Conservation (phyloP, 2,797 vertebrate genomes). For the Sternotherus odoratus region DNA sequence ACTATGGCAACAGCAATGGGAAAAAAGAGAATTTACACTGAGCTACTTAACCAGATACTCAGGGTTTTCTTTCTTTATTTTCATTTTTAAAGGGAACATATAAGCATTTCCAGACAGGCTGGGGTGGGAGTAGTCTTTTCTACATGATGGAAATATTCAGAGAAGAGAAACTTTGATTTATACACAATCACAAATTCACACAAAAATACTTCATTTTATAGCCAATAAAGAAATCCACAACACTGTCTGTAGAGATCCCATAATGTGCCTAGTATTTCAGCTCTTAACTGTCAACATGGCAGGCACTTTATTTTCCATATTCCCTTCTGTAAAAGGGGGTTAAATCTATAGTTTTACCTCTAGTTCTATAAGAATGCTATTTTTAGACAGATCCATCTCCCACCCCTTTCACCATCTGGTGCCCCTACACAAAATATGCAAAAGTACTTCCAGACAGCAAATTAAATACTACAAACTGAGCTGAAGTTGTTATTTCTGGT, state of each 20-base stretch:
- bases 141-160: slow-evolving; percentile 15
- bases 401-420: background rate
- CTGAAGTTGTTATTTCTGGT: slow-evolving; percentile 53
- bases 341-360: background rate
- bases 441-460: slow-evolving; percentile 31
- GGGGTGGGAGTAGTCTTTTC: slow-evolving; percentile 26
- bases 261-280: background rate
- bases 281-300: background rate
- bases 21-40: slow-evolving; percentile 22
- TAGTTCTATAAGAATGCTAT: background rate
- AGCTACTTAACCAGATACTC: slow-evolving; percentile 18
- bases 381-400: background rate
- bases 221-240: background rate
- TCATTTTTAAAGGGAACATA: slow-evolving; percentile 44
- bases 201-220: slow-evolving; percentile 7
- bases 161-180: slow-evolving; percentile 14
- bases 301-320: background rate
- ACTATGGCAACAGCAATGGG: slow-evolving; percentile 76
- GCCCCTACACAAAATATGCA: background rate
- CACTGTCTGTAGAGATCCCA: background rate
- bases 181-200: slow-evolving; percentile 13
- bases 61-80: slow-evolving; percentile 30
- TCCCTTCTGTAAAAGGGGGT: background rate
- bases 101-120: slow-evolving; percentile 8
- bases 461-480: slow-evolving; percentile 46